Conservation (phyloP, 1,140 invertebrate genomes). For the Goniozus legneri region DNA sequence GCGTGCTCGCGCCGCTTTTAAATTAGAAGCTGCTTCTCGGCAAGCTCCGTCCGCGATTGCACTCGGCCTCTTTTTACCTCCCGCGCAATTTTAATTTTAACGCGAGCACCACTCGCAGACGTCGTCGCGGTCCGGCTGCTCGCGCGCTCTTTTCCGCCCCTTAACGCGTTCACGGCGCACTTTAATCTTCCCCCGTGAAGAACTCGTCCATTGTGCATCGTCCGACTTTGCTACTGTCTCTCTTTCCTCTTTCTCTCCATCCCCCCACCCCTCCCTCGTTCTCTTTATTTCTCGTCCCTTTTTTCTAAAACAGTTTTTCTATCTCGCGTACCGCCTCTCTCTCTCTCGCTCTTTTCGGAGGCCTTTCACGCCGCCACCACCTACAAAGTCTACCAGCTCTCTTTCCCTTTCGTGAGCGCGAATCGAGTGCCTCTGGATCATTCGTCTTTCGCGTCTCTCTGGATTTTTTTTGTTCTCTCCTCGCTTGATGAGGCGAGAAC, state of each 20-base stretch:
- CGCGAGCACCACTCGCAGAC: constrained; percentile 27
- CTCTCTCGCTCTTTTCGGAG: neutral
- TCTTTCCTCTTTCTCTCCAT: neutral
- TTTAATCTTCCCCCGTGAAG: constrained; percentile 36
- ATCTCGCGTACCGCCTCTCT: neutral
- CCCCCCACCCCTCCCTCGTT: neutral
- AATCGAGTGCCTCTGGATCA: neutral
- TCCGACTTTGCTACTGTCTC: constrained; percentile 1
- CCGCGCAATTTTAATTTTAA: constrained; percentile 35
- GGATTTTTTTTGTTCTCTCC: neutral
- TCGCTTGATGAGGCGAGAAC: no score
- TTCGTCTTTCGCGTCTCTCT: neutral
- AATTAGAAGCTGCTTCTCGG: constrained; percentile 21
- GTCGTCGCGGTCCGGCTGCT: constrained; percentile 13
- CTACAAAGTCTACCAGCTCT: no score
- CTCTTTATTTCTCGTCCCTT: constrained; percentile 8
- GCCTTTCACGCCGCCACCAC: no score
- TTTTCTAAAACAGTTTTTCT: neutral
- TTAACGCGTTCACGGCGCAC: constrained; percentile 13
- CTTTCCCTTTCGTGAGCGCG: no score
- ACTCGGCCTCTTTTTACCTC: neutral
- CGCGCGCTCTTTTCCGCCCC: no score
- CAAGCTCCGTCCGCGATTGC: neutral
- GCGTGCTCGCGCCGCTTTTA: constrained; percentile 31
- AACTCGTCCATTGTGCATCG: constrained; percentile 29